Base-by-base conservation (phyloP, 2,888 invertebrate genomes). In the Lucinisca nassula region DNA sequence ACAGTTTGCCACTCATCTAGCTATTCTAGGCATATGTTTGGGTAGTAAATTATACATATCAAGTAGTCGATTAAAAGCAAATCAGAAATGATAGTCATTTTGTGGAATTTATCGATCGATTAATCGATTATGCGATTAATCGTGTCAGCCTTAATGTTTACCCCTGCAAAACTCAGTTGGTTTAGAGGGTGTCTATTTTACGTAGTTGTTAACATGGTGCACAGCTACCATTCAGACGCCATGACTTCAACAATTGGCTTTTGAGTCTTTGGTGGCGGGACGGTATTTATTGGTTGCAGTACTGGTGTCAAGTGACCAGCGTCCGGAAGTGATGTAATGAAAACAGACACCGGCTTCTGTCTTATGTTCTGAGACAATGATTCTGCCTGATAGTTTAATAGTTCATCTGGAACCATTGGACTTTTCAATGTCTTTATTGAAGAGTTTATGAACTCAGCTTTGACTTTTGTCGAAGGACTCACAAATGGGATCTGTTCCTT, bases 401-500 rank as follows among this genome's bases (percentile, higher is more conserved):
- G 10, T 51, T n/a, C 21, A n/a, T 51, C 51, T 8, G 51, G 10
- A 17, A 51, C 21, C 10, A 3, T 51, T 73, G 38, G 2, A 27
- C 24, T n/a, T 21, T 0, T 73, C 6, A 30, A 2, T 49, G 67
- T 8, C 27, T 35, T 32, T 24, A 17, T 37, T 6, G 75, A n/a
- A 32, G 85, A 82, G 21, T 81, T 73, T 21, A 90, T 38, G 35
- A 85, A 90, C 38, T 87, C 83, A 0, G 90, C 90, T 49, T 77
- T 55, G 0, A 82, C 24, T 3, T 35, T 45, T n/a, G 76, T 74
- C 45, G 75, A 37, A 27, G 58, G 27, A 8, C 8, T 27, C 1
- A 2, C 27, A 6, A 27, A 10, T 27, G 58, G 12, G 8, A 58
- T 8, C 6, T 21, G 10, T n/a, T 88, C 85, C 45, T 88, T 82